Evolutionary conservation across 2,888 invertebrate species (phyloP).

Genomic region (Gari tellinella): DNA sequence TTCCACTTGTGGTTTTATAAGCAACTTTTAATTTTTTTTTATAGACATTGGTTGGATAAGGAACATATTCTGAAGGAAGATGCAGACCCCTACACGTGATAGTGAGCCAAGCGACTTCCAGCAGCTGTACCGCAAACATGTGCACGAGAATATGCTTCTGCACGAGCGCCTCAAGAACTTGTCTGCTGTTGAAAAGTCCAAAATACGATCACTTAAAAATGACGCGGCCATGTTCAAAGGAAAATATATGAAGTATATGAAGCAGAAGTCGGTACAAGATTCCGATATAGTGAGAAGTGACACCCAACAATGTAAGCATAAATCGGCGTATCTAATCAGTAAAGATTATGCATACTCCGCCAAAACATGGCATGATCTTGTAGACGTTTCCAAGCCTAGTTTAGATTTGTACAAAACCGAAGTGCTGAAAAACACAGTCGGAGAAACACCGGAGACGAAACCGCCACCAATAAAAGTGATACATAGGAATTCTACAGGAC

Average conservation of each 20-base stretch:
- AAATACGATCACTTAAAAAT: conserved; percentile 24
- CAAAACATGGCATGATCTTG: conserved; percentile 42
- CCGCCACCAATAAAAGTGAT: not conserved
- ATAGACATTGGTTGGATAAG: too few relatives aligned
- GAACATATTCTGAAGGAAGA: too few relatives aligned
- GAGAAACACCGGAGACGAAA: not conserved
- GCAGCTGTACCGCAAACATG: conserved; percentile 34
- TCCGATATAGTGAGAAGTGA: not conserved
- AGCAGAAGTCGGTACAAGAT: not conserved
- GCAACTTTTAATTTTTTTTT: too few relatives aligned
- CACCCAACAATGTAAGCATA: not conserved
- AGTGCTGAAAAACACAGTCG: conserved; percentile 22
- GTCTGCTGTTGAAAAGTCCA: conserved; percentile 22
- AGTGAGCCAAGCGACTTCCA: conserved; percentile 25
- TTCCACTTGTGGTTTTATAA: too few relatives aligned
- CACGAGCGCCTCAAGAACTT: conserved; percentile 21
- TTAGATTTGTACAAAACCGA: conserved; percentile 45
- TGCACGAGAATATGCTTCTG: conserved; percentile 42
- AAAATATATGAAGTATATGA: conserved; percentile 17
- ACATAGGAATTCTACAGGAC: too few relatives aligned
- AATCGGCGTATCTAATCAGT: conserved; percentile 35
- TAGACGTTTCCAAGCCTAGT: conserved; percentile 18
- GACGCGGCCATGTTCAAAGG: conserved; percentile 26
- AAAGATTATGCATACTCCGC: conserved; percentile 40
- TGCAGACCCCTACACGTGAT: conserved; percentile 6